Percentiles rank a stretch among this genome's conserved stretches.
Evolutionary conservation across 2,113 vertebrate genomes (phyloP).

Genomic region (Nycticryphes semicollaris): DNA sequence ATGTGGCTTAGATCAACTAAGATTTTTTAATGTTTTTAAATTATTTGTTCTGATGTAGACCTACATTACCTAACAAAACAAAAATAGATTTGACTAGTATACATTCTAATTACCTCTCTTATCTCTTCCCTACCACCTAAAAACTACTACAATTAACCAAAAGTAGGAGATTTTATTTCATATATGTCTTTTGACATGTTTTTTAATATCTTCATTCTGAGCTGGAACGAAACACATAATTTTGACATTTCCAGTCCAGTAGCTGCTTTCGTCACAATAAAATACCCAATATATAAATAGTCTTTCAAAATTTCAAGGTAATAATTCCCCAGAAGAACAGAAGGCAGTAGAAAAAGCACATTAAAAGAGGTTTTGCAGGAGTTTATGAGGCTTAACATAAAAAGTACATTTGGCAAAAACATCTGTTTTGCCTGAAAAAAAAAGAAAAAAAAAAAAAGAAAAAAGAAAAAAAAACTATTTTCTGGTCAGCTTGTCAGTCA

Average conservation of each 20-base stretch:
- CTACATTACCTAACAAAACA: constrained; percentile 9
- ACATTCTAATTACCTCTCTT: neutral
- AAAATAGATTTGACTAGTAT: constrained; percentile 20
- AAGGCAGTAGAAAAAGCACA: neutral
- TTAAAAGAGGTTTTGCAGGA: neutral
- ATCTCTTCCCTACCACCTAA: neutral
- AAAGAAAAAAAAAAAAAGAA: neutral
- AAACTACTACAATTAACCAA: neutral
- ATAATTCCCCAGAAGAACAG: neutral
- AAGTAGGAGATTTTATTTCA: neutral
- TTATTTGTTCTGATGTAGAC: constrained; percentile 45
- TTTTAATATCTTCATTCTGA: neutral
- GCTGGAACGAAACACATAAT: neutral
- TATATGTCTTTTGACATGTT: neutral
- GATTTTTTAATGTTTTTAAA: constrained; percentile 34
- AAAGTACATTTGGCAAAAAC: neutral
- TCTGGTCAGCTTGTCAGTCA: neutral
- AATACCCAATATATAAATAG: neutral
- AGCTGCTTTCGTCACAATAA: neutral
- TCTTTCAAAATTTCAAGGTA: neutral
- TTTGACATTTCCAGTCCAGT: neutral
- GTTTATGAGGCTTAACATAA: neutral
- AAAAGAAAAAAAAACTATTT: neutral
- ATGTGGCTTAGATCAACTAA: constrained; percentile 27
- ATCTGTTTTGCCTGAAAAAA: neutral